A percentile compares a stretch with the other conserved stretches of the same genome.
Evolutionary conservation across 2,888 invertebrate species (phyloP).

Genomic region (Acanthosepion esculentum): DNA sequence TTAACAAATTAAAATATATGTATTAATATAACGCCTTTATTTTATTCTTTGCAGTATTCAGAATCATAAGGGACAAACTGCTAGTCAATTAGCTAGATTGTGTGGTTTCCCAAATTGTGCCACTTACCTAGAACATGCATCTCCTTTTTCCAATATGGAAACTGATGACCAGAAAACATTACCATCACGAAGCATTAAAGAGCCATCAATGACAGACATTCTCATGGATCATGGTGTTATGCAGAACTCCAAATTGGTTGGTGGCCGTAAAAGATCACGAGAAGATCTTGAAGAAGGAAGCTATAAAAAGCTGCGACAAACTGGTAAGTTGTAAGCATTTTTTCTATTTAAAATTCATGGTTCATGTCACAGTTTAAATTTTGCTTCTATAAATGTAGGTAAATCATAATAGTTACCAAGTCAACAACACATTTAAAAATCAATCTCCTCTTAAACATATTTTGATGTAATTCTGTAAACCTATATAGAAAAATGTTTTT

Average conservation of each 20-base stretch:
- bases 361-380: not conserved
- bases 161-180: slow-evolving; percentile 52
- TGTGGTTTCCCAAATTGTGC: slow-evolving; percentile 65
- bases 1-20: no score
- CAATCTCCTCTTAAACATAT: no score
- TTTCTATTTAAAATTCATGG: not conserved
- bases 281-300: slow-evolving; percentile 61
- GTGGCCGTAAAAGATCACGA: slow-evolving; percentile 63
- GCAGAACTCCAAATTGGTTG: slow-evolving; percentile 55
- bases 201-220: slow-evolving; percentile 51
- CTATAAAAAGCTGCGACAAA: slow-evolving; percentile 56
- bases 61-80: slow-evolving; percentile 64
- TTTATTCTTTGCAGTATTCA: slow-evolving; percentile 59
- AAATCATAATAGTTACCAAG: not conserved
- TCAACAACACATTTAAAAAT: no score
- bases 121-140: slow-evolving; percentile 61
- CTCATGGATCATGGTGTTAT: slow-evolving; percentile 53
- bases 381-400: not conserved
- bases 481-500: no score
- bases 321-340: slow-evolving; percentile 51
- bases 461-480: no score
- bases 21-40: not conserved
- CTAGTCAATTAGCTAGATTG: slow-evolving; percentile 63
- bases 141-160: slow-evolving; percentile 57
- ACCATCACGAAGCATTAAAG: slow-evolving; percentile 49